Conservation (phyloP, 2,888 invertebrate genomes). For the Zele albiditarsus region DNA sequence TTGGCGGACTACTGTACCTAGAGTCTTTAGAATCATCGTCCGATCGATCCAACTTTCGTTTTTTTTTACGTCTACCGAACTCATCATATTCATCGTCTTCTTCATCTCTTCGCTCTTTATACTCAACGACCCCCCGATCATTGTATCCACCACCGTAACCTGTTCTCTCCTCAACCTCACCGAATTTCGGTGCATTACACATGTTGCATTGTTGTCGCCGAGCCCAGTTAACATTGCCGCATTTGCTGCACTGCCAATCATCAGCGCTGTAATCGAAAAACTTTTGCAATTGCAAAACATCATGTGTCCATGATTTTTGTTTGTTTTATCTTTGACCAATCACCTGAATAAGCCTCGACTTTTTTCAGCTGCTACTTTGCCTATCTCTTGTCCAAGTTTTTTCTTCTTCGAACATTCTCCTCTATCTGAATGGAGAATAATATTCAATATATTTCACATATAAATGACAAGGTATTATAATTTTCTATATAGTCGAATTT, state of each 20-base stretch:
- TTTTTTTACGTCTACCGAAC: constrained; percentile 81
- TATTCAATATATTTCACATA: constrained; percentile 28
- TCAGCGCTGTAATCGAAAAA: constrained; percentile 85
- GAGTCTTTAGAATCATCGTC: constrained; percentile 70
- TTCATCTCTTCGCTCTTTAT: constrained; percentile 87
- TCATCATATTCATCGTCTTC: constrained; percentile 98
- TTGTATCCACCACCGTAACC: constrained; percentile 95
- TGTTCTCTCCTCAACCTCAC: constrained; percentile 89
- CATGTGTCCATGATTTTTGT: background rate
- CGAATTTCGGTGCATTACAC: constrained; percentile 98
- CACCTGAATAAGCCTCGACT: constrained; percentile 88
- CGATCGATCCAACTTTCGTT: constrained; percentile 74
- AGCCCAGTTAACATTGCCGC: constrained; percentile 99
- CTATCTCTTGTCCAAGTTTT: constrained; percentile 96
- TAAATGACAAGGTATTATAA: constrained; percentile 16
- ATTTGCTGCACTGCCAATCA: constrained; percentile 99
- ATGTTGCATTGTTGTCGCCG: constrained; percentile 96
- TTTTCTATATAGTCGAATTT: constrained; percentile 16
- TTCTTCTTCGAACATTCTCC: constrained; percentile 79
- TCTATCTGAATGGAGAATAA: constrained; percentile 66
- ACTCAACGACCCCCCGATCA: constrained; percentile 96
- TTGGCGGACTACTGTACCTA: constrained; percentile 64
- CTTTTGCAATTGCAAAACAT: background rate
- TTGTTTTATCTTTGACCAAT: constrained; percentile 25
- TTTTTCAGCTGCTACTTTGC: constrained; percentile 98